Conservation (phyloP, 2,113 vertebrate species). For the Ramphastos sulfuratus region DNA sequence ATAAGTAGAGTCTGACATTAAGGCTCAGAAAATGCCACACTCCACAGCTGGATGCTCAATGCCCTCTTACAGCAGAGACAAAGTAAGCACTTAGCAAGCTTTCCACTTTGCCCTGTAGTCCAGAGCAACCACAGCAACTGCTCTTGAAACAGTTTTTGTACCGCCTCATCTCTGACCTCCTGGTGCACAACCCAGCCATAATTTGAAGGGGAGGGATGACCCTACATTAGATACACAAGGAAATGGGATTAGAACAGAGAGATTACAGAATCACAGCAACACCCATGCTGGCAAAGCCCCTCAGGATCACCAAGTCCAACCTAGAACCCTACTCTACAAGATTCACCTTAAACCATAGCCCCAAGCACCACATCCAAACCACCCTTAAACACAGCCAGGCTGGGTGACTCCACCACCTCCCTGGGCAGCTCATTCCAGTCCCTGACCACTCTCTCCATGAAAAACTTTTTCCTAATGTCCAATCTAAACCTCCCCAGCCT, state of each 20-base stretch:
- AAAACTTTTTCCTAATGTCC: too few relatives aligned
- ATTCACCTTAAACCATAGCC: too few relatives aligned
- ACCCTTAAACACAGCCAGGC: too few relatives aligned
- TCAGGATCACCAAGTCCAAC: too few relatives aligned
- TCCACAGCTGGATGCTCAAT: not conserved
- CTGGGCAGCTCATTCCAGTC: too few relatives aligned
- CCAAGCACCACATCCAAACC: too few relatives aligned
- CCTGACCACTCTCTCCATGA: too few relatives aligned
- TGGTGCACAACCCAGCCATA: not conserved
- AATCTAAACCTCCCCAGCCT: too few relatives aligned
- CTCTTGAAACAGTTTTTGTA: not conserved
- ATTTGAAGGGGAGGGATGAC: not conserved
- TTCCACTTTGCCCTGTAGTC: not conserved
- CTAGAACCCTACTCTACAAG: too few relatives aligned
- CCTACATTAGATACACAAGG: accelerated
- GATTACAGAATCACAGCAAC: not conserved
- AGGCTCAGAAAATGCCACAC: not conserved
- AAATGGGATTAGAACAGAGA: too few relatives aligned
- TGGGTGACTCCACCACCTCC: too few relatives aligned
- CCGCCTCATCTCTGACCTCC: not conserved
- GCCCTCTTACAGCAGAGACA: not conserved
- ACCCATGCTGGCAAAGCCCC: too few relatives aligned
- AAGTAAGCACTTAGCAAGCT: not conserved
- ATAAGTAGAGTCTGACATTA: not conserved
- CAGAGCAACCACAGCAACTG: not conserved